phyloP scores from a whole-genome alignment of 2,113 vertebrate genomes.

The Malurus alboscapulatus region DNA sequence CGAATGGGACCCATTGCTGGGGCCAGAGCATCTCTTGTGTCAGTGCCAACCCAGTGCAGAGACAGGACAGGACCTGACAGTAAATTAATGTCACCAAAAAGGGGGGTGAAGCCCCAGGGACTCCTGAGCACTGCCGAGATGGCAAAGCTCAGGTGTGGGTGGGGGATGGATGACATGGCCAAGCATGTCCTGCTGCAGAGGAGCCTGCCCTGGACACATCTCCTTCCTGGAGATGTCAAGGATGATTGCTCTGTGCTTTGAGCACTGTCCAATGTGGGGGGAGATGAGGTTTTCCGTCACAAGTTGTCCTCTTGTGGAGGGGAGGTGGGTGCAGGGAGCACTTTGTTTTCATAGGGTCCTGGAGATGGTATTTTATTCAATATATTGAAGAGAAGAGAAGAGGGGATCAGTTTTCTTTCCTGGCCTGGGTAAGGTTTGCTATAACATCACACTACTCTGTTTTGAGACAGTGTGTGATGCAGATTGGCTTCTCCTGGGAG shows the following conservation, averaged over 20 bases:
- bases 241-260: neutral
- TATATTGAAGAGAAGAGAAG: neutral
- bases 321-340: neutral
- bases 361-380: neutral
- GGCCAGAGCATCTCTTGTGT: neutral
- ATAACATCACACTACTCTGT: neutral
- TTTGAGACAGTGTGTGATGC: neutral
- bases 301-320: neutral
- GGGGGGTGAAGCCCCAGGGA: neutral
- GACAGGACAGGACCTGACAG: neutral
- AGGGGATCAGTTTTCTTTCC: neutral
- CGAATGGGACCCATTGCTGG: fast-evolving
- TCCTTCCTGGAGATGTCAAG: neutral
- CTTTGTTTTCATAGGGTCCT: neutral
- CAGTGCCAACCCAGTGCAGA: neutral
- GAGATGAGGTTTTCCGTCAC: neutral
- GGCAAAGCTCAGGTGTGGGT: neutral
- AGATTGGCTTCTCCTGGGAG: neutral
- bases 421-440: neutral
- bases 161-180: neutral
- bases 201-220: neutral
- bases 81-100: neutral
- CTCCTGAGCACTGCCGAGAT: neutral
- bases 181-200: neutral
- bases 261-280: neutral